Percentiles rank a stretch among this genome's conserved stretches.
These are phyloP conservation scores for Dasysyrphus albostriatus DNA, from an alignment of 2,888 invertebrate genomes.

Conservation along the genomic window DNA sequence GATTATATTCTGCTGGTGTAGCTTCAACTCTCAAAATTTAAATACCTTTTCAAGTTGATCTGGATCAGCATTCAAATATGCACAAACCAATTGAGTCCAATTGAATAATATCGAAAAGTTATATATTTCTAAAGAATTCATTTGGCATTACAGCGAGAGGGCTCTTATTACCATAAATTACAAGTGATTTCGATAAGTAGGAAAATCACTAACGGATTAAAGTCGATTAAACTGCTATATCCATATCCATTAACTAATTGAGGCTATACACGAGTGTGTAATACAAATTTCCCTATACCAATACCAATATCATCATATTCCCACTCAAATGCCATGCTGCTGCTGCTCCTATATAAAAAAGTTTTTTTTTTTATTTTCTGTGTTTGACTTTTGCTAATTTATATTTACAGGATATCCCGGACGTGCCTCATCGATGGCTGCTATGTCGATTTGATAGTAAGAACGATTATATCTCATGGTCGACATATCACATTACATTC, in stretches of 20 bases:
- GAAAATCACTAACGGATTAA: constrained; percentile 25
- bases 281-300: neutral
- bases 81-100: constrained; percentile 5
- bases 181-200: constrained; percentile 26
- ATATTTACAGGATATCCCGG: constrained; percentile 84
- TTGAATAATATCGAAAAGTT: constrained; percentile 7
- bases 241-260: constrained; percentile 65
- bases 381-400: constrained; percentile 16
- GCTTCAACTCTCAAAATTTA: neutral
- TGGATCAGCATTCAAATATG: neutral
- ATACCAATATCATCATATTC: neutral
- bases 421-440: constrained; percentile 76
- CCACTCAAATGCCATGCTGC: neutral
- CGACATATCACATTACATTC: constrained; percentile 88
- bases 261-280: constrained; percentile 29
- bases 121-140: constrained; percentile 6
- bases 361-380: neutral
- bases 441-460: constrained; percentile 85
- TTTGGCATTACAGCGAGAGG: constrained; percentile 6
- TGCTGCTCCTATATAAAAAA: neutral
- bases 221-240: constrained; percentile 24
- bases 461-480: constrained; percentile 84
- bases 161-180: constrained; percentile 11
- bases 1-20: no score
- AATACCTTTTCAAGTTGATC: constrained; percentile 1